phyloP scores from a whole-genome alignment of 2,797 vertebrate genomes.

The Ateles fusciceps region DNA sequence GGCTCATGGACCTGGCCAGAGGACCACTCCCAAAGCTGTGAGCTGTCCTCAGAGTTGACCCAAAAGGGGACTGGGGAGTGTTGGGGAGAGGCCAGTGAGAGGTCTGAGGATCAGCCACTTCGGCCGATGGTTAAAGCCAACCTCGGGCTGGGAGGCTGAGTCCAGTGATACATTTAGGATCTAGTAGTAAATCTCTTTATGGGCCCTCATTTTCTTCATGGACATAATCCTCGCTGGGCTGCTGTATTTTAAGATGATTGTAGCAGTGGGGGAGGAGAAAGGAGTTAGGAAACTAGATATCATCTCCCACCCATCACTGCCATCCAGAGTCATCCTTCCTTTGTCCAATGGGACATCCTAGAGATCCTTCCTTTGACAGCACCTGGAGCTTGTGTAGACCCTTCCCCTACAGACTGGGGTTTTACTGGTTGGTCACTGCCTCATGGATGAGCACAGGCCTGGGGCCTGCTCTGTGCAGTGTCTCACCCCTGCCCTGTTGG shows the following conservation, averaged over 20 bases:
- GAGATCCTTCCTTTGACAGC: neutral
- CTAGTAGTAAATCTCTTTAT: neutral
- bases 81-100: neutral
- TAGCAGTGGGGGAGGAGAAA: neutral
- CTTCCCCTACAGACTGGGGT: neutral
- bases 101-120: neutral
- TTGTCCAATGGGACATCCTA: neutral
- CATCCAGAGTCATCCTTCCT: neutral
- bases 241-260: constrained; percentile 9
- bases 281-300: neutral
- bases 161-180: neutral
- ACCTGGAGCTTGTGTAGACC: neutral
- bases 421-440: neutral
- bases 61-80: neutral
- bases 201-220: neutral
- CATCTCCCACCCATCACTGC: neutral
- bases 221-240: neutral
- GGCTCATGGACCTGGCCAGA: neutral
- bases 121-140: neutral
- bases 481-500: neutral
- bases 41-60: constrained; percentile 12
- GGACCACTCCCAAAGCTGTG: constrained; percentile 18
- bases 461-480: neutral
- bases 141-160: neutral
- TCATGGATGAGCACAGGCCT: neutral